Base-by-base conservation (phyloP, 1,140 invertebrate genomes). In the Megathymus violae region DNA sequence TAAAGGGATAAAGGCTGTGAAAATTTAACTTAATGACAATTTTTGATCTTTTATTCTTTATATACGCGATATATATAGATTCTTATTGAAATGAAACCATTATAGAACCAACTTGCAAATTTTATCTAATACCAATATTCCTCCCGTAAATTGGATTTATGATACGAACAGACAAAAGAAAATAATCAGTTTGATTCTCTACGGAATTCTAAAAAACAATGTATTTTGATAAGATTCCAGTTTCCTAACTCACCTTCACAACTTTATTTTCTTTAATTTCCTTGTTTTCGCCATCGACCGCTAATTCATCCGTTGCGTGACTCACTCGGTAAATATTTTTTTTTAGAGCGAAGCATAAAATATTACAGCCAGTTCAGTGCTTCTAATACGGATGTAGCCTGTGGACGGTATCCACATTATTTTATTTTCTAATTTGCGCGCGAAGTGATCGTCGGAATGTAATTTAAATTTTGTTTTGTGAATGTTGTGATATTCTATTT, bases 291-390 rank as follows among this genome's bases (percentile, higher is more conserved):
- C 13, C 16, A 46, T 58, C 34, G 15, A 31, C 7, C 40, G 52
- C 52, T 58, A 58, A 58, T 31, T 46, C 41, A 34, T 46, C 40
- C 41, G 41, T 19, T 19, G 13, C 40, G 14, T 46, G 54, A 46
- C 41, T 44, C 52, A 56, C 15, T 16, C 2, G 0, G 51, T 19
- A 15, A 31, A 58, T 31, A 58, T 41, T 31, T 44, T 58, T 58
- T 56, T 58, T 58, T 38, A 3, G 40, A 58, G 27, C 10, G 14
- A 10, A 31, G 22, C 17, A 58, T 27, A 17, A 19, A 31, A 58
- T 25, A 34, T 44, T 58, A 44, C 52, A 58, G 52, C 25, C 52
- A 58, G 25, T 58, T 15, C 52, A 58, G 41, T 58, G 44, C 5
- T 58, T 41, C 14, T 31, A 19, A 13, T 13, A 41, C 52, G 41